Conservation (phyloP, 37 sponge, comb jelly and placozoan species). For the Bolinopsis microptera region DNA sequence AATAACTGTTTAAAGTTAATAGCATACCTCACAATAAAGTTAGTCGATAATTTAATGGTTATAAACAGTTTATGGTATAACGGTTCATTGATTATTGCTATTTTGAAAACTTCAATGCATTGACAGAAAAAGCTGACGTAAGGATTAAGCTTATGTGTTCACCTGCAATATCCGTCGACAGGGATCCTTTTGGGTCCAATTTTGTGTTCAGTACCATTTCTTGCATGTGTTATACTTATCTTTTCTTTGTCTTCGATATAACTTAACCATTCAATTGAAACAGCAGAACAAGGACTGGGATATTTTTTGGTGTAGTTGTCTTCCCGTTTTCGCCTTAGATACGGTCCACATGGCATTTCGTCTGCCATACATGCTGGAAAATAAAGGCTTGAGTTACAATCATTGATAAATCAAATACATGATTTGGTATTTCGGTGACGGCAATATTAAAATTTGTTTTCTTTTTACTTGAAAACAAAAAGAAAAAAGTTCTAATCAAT, state of each 20-base stretch:
- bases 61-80: no score
- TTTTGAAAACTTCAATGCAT: no score
- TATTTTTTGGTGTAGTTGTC: neutral
- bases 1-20: no score
- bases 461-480: no score
- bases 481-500: no score
- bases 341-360: neutral
- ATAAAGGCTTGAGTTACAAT: no score
- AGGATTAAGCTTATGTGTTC: neutral
- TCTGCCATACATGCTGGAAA: conserved; percentile 9
- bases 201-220: neutral
- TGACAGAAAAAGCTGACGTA: neutral
- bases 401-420: no score
- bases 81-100: no score
- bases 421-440: no score
- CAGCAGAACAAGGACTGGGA: neutral
- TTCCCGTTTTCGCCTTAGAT: neutral
- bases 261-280: neutral
- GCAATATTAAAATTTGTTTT: no score
- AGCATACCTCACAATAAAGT: no score
- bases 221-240: neutral
- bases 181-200: neutral
- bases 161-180: neutral
- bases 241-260: neutral
- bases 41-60: no score